Evolutionary conservation across 2,113 vertebrate genomes (phyloP), one percentile per base, ranked within the genome.

Genomic region (Oncorhynchus nerka): DNA sequence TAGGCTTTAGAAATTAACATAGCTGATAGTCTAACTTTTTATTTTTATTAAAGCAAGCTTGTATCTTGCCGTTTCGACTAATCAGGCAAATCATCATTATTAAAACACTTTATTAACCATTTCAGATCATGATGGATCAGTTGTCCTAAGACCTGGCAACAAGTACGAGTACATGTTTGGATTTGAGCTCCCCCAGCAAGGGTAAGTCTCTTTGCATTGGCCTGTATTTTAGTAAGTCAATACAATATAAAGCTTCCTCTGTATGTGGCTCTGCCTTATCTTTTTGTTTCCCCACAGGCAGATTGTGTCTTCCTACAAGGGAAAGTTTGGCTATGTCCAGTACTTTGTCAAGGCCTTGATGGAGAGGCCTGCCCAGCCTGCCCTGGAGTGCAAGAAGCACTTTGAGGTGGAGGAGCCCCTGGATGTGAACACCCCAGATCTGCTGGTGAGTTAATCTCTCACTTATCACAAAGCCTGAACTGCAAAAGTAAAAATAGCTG

Each of bases 381-480:
- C 89, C 0, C 91, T 95, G 3, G 94, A 95, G 80, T 87, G 89
- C 3, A 95, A 95, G 84, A 95, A 94, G 22, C 61, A 62, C 39
- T 99, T 99, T 0, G 94, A 98, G 75, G 98, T 99, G 71, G 95
- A 97, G 90, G 97, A 99, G 74, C 93, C 95, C 0, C 93, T 99
- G 39, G 97, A 99, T 3, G 91, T 99, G 12, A 97, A 95, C 88
- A 97, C 96, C 0, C 96, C 97, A 0, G 97, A 95, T 1, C 45
- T 99, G 76, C 89, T 95, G 95, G 98, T 99, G 69, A 74, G 57
- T 22, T 0, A 0, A 34, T 45, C 0, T 28, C 28, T 62, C 12
- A 55, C 49, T 51, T 51, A 51, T 19, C 51, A 55, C 51, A 55
- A 55, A 55, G 15, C 51, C 12, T 55, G 12, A 55, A 45, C 39